phyloP scores from a whole-genome alignment of 92 coral and sea anemone species.

The Zoanthus gigantus region DNA sequence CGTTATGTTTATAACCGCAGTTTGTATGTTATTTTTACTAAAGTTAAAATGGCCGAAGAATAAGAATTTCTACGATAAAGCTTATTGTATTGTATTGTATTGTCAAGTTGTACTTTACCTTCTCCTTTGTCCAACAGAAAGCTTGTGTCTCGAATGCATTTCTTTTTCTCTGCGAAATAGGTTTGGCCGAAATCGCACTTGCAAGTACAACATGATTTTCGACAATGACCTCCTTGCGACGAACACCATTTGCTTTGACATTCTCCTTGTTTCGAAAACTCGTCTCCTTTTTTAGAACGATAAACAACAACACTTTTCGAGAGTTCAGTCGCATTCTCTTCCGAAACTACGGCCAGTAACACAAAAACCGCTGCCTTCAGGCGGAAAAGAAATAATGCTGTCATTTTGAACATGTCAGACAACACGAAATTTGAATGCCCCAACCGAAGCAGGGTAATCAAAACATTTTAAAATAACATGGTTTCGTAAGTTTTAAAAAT shows the following conservation, averaged over 20 bases:
- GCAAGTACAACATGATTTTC: slow-evolving; percentile 1
- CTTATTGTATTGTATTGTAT: too few species aligned
- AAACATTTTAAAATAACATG: background rate
- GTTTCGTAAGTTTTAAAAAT: background rate
- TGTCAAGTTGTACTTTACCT: background rate
- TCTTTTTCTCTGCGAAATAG: slow-evolving; percentile 2
- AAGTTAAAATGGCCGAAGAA: too few species aligned
- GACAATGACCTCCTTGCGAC: background rate
- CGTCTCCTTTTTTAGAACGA: slow-evolving; percentile 13
- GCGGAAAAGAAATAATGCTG: background rate
- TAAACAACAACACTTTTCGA: background rate
- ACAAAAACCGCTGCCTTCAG: background rate
- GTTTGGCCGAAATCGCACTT: slow-evolving; percentile 13
- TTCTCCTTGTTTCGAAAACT: slow-evolving; percentile 9
- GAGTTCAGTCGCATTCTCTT: background rate
- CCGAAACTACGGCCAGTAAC: background rate
- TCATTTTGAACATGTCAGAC: background rate
- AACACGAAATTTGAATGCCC: background rate
- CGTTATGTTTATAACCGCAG: too few species aligned
- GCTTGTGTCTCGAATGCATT: slow-evolving; percentile 23
- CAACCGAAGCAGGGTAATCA: background rate
- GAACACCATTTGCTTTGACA: slow-evolving; percentile 30
- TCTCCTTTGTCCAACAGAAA: slow-evolving; percentile 10
- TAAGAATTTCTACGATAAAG: too few species aligned
- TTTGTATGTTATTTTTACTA: too few species aligned